phyloP scores from a whole-genome alignment of 2,888 invertebrate genomes.

The Oscheius myriophilus region DNA sequence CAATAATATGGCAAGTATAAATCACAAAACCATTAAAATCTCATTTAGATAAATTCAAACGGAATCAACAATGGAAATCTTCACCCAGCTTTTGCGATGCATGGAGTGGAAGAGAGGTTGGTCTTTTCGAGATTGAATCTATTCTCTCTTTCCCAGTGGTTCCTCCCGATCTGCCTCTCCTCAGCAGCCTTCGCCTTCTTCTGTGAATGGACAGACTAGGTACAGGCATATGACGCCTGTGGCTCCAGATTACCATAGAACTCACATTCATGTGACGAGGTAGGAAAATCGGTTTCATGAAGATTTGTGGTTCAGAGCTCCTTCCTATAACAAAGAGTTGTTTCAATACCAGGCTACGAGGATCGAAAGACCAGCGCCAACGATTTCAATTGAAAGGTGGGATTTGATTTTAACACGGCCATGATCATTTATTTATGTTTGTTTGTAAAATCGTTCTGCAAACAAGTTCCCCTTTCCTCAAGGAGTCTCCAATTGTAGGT shows the following conservation, averaged over 20 bases:
- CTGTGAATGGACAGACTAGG: slow-evolving; percentile 5
- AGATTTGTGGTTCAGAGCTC: slow-evolving; percentile 22
- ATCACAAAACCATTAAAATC: no score
- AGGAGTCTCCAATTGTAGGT: no score
- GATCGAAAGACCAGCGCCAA: slow-evolving; percentile 12
- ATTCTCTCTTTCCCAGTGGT: slow-evolving; percentile 17
- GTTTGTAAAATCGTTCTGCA: no score
- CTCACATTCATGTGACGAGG: slow-evolving; percentile 29
- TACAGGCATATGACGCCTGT: slow-evolving; percentile 32
- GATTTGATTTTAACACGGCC: no score
- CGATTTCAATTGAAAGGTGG: slow-evolving; percentile 20
- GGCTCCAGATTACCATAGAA: slow-evolving; percentile 22
- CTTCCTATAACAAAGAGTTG: slow-evolving; percentile 18
- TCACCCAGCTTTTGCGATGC: background rate
- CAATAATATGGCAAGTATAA: background rate
- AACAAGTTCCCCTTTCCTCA: no score
- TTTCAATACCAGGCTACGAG: slow-evolving; percentile 14
- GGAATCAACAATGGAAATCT: slow-evolving; percentile 17
- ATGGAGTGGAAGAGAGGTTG: slow-evolving; percentile 9
- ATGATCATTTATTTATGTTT: no score
- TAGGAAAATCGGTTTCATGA: slow-evolving; percentile 3
- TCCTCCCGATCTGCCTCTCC: slow-evolving; percentile 32
- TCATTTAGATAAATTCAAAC: slow-evolving; percentile 6
- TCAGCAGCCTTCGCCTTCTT: slow-evolving; percentile 24
- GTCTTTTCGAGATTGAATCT: background rate